Conservation (phyloP, 2,888 invertebrate species). For the Archips xylosteana region DNA sequence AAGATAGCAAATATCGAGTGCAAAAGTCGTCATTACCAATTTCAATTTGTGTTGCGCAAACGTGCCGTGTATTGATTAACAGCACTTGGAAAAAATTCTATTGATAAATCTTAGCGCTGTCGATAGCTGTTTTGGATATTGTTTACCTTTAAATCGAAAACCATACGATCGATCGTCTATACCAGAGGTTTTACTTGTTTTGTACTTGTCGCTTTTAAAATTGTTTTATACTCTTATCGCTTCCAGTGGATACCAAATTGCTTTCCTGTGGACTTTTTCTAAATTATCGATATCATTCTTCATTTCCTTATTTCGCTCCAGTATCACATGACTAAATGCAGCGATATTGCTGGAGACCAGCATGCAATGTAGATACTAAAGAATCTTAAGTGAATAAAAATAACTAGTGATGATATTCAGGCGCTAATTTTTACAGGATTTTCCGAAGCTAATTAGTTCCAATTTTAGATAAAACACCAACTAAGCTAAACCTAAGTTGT, state of each 20-base stretch:
- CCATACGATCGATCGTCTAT: too few species aligned
- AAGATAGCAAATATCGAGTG: not conserved
- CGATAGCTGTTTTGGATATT: too few species aligned
- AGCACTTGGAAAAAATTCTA: not conserved
- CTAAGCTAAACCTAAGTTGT: conserved; percentile 29
- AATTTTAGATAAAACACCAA: conserved; percentile 4
- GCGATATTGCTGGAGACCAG: too few species aligned
- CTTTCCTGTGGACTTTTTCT: too few species aligned
- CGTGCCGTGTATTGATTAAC: not conserved
- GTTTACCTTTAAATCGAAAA: too few species aligned
- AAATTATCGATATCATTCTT: too few species aligned
- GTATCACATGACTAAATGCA: too few species aligned
- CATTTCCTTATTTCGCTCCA: too few species aligned
- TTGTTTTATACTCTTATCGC: not conserved
- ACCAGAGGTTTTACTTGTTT: not conserved
- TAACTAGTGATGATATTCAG: not conserved
- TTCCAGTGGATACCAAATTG: too few species aligned
- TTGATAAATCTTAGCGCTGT: not conserved
- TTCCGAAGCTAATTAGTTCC: not conserved
- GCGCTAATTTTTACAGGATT: not conserved
- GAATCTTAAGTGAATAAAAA: not conserved
- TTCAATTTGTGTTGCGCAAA: not conserved
- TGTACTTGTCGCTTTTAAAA: not conserved
- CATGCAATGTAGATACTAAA: too few species aligned
- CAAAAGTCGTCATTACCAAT: not conserved